Evolutionary conservation across 2,888 invertebrate species (phyloP).

Genomic region (Branchipolynoe longqiensis): DNA sequence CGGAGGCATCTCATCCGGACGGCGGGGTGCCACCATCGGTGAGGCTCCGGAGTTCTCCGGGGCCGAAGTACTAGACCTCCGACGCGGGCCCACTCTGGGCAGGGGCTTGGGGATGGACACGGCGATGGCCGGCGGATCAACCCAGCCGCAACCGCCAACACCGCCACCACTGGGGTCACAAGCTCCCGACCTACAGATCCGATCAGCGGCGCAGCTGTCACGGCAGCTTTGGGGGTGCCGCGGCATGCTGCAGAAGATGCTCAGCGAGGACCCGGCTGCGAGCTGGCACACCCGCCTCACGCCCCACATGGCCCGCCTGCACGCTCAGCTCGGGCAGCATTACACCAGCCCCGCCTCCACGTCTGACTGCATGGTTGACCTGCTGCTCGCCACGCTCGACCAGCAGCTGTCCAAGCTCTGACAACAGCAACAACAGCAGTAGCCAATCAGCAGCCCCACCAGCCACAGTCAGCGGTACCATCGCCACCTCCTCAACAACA

Average conservation of each 20-base stretch:
- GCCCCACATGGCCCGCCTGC: conserved; percentile 61
- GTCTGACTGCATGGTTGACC: conserved; percentile 66
- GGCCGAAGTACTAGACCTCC: conserved; percentile 46
- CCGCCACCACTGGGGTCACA: background rate
- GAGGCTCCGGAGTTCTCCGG: conserved; percentile 3
- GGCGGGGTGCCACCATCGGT: background rate
- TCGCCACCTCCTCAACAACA: too few relatives aligned
- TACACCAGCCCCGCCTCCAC: conserved; percentile 63
- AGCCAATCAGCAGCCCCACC: too few relatives aligned
- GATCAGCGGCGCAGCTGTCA: conserved; percentile 25
- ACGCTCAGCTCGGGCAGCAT: conserved; percentile 61
- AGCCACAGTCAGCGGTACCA: too few relatives aligned
- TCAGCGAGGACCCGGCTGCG: conserved; percentile 62
- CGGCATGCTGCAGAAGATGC: conserved; percentile 50
- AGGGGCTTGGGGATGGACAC: background rate
- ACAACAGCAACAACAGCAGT: conserved; percentile 17
- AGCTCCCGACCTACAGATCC: conserved; percentile 15
- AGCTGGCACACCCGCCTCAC: conserved; percentile 66
- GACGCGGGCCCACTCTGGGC: background rate
- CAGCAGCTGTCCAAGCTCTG: conserved; percentile 56
- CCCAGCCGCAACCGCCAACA: background rate
- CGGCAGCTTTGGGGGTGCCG: conserved; percentile 59
- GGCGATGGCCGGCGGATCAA: background rate
- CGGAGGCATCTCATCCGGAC: background rate
- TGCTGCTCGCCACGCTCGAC: conserved; percentile 65